Conservation (phyloP, 2,113 vertebrate species). For the Vombatus ursinus region DNA sequence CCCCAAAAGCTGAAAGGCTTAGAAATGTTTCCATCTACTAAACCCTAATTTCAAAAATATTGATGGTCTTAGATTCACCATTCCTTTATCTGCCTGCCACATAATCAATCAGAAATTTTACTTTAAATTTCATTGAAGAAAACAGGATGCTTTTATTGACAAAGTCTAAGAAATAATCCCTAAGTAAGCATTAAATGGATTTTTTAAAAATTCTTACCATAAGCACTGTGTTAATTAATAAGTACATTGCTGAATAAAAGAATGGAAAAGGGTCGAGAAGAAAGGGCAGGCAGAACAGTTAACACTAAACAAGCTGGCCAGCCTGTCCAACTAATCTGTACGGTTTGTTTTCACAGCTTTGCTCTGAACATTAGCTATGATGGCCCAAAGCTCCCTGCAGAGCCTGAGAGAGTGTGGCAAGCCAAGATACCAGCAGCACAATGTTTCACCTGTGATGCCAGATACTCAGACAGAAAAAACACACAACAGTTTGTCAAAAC, state of each 20-base stretch:
- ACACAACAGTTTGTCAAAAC: conserved; percentile 78
- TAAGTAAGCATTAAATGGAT: conserved; percentile 47
- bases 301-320: conserved; percentile 78
- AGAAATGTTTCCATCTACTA: neutral
- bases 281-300: conserved; percentile 71
- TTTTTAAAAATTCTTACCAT: conserved; percentile 43
- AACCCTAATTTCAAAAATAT: neutral
- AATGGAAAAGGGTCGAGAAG: conserved; percentile 68
- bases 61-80: neutral
- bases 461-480: conserved; percentile 75
- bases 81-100: neutral
- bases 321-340: conserved; percentile 83
- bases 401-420: conserved; percentile 78
- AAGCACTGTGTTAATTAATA: conserved; percentile 75
- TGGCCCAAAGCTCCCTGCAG: conserved; percentile 83
- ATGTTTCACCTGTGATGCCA: conserved; percentile 79
- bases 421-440: conserved; percentile 80
- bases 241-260: conserved; percentile 67
- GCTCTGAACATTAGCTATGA: conserved; percentile 77
- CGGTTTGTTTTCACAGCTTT: conserved; percentile 90
- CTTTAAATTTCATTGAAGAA: conserved; percentile 13
- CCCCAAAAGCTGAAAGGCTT: neutral
- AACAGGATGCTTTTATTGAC: neutral
- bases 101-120: neutral
- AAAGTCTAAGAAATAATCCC: conserved; percentile 55